Evolutionary conservation across 2,113 vertebrate species (phyloP).

Genomic region (Zonotrichia leucophrys): DNA sequence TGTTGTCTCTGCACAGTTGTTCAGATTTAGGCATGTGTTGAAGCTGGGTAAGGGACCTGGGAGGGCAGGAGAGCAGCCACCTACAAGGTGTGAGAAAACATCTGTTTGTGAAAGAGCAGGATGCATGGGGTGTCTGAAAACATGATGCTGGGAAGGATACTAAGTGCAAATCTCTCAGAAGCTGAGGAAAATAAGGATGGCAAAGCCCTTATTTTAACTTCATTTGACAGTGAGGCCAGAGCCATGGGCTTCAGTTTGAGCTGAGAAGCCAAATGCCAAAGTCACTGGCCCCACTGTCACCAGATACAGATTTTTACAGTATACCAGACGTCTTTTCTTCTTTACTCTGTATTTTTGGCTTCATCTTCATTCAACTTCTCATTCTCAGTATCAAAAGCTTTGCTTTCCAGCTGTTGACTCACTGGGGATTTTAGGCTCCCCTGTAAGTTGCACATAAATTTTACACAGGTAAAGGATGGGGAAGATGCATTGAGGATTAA

Average conservation of each 20-base stretch:
- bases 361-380: not conserved
- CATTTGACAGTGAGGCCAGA: not conserved
- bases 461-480: not conserved
- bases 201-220: not conserved
- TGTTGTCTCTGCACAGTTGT: not conserved
- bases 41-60: not conserved
- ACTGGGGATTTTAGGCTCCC: not conserved
- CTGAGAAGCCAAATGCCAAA: not conserved
- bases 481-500: not conserved
- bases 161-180: not conserved
- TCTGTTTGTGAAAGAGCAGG: fast-evolving
- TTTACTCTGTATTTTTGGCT: not conserved
- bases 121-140: not conserved
- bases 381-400: not conserved
- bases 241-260: fast-evolving
- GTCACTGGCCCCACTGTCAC: not conserved
- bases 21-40: not conserved
- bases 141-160: fast-evolving
- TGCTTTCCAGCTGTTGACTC: not conserved
- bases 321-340: not conserved
- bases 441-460: fast-evolving
- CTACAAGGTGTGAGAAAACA: not conserved
- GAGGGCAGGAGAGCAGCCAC: too few relatives aligned
- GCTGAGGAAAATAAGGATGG: not conserved
- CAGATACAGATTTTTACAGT: not conserved